Percentiles rank a stretch among this genome's conserved stretches.
Conservation (phyloP, 2,888 invertebrate genomes). For the Isotomurus palustris region DNA sequence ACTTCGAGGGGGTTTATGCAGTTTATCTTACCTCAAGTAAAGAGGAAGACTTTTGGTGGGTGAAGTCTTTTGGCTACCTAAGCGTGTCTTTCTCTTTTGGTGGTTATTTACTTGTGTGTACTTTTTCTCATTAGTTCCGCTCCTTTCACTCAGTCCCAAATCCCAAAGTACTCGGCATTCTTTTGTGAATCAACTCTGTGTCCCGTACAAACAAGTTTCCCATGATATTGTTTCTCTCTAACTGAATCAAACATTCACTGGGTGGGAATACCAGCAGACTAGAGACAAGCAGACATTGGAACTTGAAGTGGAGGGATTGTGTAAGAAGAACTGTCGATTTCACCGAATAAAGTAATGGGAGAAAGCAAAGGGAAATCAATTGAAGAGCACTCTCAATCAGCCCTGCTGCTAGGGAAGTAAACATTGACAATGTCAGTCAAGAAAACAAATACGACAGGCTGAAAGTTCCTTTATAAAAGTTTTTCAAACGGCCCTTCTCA, state of each 20-base stretch:
- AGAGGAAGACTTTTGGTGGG: too few species aligned
- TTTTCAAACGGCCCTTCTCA: neutral
- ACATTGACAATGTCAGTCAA: slow-evolving; percentile 13
- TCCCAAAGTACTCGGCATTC: neutral
- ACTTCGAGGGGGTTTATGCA: too few species aligned
- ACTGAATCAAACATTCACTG: neutral
- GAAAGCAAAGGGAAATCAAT: slow-evolving; percentile 1
- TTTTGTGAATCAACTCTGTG: neutral
- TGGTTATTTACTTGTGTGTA: neutral
- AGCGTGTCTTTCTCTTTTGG: too few species aligned
- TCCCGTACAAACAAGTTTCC: too few species aligned
- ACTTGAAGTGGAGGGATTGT: neutral
- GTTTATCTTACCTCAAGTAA: too few species aligned
- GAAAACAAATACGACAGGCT: slow-evolving; percentile 10
- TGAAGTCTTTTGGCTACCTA: too few species aligned
- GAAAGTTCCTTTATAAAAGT: neutral
- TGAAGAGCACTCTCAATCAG: slow-evolving; percentile 10
- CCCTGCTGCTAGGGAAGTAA: slow-evolving; percentile 6
- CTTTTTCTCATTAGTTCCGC: slow-evolving; percentile 1
- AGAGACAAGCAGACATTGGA: neutral
- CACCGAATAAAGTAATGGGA: neutral
- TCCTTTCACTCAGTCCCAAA: neutral
- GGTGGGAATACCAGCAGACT: neutral
- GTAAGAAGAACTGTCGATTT: too few species aligned
- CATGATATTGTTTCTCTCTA: neutral